Conservation (phyloP, 2,888 invertebrate species). For the Nemurella pictetii region DNA sequence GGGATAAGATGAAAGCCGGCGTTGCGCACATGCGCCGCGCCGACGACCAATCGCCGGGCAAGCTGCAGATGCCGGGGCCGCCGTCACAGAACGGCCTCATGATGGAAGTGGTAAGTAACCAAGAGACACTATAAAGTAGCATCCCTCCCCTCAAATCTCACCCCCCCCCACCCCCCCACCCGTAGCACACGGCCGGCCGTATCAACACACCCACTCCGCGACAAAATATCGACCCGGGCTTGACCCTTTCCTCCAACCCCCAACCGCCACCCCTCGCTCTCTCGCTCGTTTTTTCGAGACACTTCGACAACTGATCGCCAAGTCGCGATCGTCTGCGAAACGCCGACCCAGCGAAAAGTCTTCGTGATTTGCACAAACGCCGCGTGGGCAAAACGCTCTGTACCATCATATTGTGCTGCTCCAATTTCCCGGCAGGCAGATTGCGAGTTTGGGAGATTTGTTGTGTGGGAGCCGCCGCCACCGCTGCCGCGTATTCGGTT, state of each 20-base stretch:
- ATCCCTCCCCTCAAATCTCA: constrained; percentile 31
- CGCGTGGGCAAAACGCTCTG: background rate
- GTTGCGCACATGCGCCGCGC: constrained; percentile 37
- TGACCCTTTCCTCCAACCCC: constrained; percentile 11
- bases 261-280: no score
- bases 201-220: constrained; percentile 8
- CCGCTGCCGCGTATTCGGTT: constrained; percentile 20
- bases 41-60: constrained; percentile 39
- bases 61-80: constrained; percentile 38
- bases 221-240: constrained; percentile 9
- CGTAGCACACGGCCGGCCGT: constrained; percentile 19
- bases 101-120: constrained; percentile 42
- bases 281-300: background rate
- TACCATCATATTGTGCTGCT: background rate
- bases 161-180: constrained; percentile 28
- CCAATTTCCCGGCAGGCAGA: background rate
- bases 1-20: constrained; percentile 39
- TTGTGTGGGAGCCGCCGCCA: background rate
- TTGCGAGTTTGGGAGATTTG: no score
- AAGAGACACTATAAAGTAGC: constrained; percentile 37
- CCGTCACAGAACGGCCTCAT: constrained; percentile 39
- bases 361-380: background rate
- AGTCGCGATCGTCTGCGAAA: background rate
- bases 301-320: background rate
- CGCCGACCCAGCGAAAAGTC: background rate